These are phyloP conservation scores for Gavia stellata DNA, from an alignment of 2,113 vertebrate genomes.

Conservation along the genomic window DNA sequence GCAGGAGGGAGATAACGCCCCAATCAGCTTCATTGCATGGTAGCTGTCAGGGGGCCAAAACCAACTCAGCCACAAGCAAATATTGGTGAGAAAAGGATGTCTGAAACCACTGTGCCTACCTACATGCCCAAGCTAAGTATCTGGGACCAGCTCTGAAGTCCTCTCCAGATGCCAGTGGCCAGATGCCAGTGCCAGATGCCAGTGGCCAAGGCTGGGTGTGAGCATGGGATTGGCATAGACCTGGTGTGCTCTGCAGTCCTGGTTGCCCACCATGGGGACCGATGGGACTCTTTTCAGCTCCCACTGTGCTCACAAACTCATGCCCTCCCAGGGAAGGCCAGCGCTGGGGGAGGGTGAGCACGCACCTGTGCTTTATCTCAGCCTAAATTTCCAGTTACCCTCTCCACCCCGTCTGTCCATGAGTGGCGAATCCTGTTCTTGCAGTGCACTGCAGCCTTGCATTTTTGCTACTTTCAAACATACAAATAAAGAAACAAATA, in stretches of 20 bases:
- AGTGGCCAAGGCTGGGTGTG: background rate
- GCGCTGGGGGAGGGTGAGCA: background rate
- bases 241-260: background rate
- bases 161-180: background rate
- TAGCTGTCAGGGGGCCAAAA: background rate
- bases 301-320: background rate
- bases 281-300: background rate
- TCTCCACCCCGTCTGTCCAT: background rate
- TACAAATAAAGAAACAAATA: background rate
- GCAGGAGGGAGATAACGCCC: background rate
- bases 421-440: background rate
- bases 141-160: background rate
- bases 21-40: background rate
- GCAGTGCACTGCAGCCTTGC: background rate
- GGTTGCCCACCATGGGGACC: background rate
- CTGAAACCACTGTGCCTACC: background rate
- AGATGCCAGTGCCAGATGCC: background rate
- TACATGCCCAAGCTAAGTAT: background rate
- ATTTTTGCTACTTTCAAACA: background rate
- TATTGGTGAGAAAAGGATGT: background rate
- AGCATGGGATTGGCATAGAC: background rate
- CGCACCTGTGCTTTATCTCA: background rate
- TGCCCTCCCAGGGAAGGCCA: background rate
- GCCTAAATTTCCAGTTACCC: background rate
- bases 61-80: background rate